Conservation (phyloP, 2,888 invertebrate genomes). For the Tachina grossa region DNA sequence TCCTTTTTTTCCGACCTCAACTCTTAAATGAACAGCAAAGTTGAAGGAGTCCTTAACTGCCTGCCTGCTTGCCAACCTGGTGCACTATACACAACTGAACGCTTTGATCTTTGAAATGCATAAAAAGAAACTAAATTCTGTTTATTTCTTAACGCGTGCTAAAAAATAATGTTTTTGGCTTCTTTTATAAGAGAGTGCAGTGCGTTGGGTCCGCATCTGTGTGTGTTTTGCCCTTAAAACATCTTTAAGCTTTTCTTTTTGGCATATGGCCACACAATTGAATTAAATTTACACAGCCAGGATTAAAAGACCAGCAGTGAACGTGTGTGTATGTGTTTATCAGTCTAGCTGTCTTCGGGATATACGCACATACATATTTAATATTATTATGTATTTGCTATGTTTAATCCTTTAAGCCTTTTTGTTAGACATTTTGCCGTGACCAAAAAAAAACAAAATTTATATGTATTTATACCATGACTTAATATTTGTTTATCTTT, state of each 20-base stretch:
- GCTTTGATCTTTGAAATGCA: slow-evolving; percentile 52
- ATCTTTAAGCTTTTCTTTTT: slow-evolving; percentile 50
- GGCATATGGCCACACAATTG: slow-evolving; percentile 60
- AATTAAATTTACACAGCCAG: slow-evolving; percentile 29
- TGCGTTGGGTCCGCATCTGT: neutral
- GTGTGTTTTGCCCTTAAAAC: slow-evolving; percentile 31
- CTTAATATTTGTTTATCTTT: slow-evolving; percentile 19
- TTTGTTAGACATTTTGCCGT: slow-evolving; percentile 36
- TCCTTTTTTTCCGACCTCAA: slow-evolving; percentile 46
- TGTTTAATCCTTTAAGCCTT: slow-evolving; percentile 62
- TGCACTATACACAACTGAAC: slow-evolving; percentile 35
- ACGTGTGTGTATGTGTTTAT: neutral
- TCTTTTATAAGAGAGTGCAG: neutral
- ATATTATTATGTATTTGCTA: slow-evolving; percentile 39
- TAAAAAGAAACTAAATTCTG: slow-evolving; percentile 42
- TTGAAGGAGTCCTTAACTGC: slow-evolving; percentile 57
- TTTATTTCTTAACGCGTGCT: slow-evolving; percentile 67
- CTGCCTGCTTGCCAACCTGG: neutral
- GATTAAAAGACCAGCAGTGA: slow-evolving; percentile 24
- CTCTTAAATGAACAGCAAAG: slow-evolving; percentile 43
- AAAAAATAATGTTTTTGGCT: slow-evolving; percentile 46
- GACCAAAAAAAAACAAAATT: neutral
- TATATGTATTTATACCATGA: slow-evolving; percentile 3
- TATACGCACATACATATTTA: neutral
- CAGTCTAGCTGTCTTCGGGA: slow-evolving; percentile 1